These are phyloP conservation scores for Acleris sparsana DNA, from an alignment of 2,888 invertebrate species.

Conservation along the genomic window DNA sequence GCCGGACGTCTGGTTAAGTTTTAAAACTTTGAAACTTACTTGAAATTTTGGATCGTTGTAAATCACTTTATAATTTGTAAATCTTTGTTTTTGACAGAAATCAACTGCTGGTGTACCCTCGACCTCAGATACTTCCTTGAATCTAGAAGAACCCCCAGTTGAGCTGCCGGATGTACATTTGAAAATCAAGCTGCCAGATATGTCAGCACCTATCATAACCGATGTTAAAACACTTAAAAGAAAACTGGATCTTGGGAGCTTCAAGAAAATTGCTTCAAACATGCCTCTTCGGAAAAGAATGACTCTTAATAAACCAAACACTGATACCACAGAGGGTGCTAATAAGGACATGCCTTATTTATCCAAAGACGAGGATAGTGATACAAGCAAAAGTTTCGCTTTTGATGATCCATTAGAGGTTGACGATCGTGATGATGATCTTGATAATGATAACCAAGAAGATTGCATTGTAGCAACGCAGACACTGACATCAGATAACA, in stretches of 20 bases:
- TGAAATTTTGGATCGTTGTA: too few species aligned
- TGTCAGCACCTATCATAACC: slow-evolving; percentile 6
- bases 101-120: slow-evolving; percentile 20
- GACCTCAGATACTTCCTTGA: not conserved
- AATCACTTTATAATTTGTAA: too few species aligned
- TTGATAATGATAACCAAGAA: slow-evolving; percentile 5
- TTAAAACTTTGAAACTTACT: too few species aligned
- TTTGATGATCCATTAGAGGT: slow-evolving; percentile 27
- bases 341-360: slow-evolving; percentile 20
- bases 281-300: slow-evolving; percentile 32
- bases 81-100: slow-evolving; percentile 36
- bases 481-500: not conserved
- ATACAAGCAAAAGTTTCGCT: slow-evolving; percentile 5
- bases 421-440: slow-evolving; percentile 22
- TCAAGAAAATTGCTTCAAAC: slow-evolving; percentile 1
- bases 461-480: not conserved
- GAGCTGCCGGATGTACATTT: slow-evolving; percentile 21
- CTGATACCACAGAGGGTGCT: not conserved
- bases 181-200: slow-evolving; percentile 11
- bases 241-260: slow-evolving; percentile 3
- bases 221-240: slow-evolving; percentile 11
- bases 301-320: slow-evolving; percentile 25
- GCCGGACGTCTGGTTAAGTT: too few species aligned
- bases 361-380: slow-evolving; percentile 9
- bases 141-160: not conserved